Evolutionary conservation across 2,113 vertebrate genomes (phyloP).

Genomic region (Corythornis vintsioides): DNA sequence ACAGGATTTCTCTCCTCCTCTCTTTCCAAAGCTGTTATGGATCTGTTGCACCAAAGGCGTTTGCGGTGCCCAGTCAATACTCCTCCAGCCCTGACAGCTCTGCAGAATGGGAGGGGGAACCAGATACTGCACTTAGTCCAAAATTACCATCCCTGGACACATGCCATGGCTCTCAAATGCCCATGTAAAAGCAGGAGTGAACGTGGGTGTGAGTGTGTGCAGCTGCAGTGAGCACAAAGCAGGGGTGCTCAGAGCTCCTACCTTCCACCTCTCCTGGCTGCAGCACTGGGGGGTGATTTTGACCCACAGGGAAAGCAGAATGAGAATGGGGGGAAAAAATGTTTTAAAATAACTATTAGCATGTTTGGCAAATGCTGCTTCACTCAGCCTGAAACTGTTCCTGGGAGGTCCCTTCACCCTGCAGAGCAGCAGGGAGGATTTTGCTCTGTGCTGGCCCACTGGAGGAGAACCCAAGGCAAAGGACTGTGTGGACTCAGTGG

Average conservation of each 20-base stretch:
- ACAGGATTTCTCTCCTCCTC: background rate
- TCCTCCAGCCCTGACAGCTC: background rate
- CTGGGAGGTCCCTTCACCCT: background rate
- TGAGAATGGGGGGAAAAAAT: background rate
- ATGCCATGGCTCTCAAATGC: background rate
- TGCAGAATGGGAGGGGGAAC: background rate
- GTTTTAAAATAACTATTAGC: background rate
- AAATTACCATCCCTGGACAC: background rate
- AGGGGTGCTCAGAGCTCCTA: background rate
- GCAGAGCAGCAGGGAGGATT: background rate
- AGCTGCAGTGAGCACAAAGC: background rate
- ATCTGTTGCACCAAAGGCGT: background rate
- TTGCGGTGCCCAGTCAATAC: background rate
- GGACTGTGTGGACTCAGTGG: background rate
- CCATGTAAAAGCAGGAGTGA: background rate
- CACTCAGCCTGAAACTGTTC: background rate
- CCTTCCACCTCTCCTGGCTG: fast-evolving
- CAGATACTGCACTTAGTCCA: background rate
- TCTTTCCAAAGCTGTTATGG: background rate
- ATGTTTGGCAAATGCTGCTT: background rate
- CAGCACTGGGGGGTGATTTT: background rate
- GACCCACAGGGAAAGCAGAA: background rate
- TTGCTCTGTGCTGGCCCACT: background rate
- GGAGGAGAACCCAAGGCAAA: background rate
- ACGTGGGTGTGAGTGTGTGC: fast-evolving